Evolutionary conservation across 2,113 vertebrate species (phyloP).

Genomic region (Terrapene triunguis): DNA sequence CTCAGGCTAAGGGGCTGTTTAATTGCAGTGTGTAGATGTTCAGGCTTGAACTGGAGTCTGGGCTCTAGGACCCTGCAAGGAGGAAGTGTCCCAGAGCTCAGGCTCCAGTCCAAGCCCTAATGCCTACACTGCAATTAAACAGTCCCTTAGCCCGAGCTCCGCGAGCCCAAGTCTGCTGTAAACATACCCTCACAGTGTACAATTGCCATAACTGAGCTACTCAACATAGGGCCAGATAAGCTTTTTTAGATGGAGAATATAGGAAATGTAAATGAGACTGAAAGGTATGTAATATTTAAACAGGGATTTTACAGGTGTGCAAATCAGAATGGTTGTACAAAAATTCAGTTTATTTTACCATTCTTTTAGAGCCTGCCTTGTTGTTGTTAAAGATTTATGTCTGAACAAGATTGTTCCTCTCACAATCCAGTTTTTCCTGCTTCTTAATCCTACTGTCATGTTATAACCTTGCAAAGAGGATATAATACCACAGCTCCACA

Average conservation of each 20-base stretch:
- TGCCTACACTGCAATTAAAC: background rate
- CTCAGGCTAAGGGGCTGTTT: too few species aligned
- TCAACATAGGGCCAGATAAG: background rate
- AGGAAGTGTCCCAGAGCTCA: background rate
- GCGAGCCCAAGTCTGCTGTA: background rate
- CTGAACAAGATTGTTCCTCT: conserved; percentile 43
- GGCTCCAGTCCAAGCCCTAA: background rate
- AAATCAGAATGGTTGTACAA: background rate
- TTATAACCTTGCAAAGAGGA: conserved; percentile 70
- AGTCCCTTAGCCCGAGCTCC: background rate
- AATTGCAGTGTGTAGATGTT: too few species aligned
- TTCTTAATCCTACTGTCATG: conserved; percentile 55
- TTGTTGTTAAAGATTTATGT: conserved; percentile 49
- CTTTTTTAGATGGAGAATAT: background rate
- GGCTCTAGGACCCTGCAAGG: background rate
- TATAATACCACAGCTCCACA: conserved; percentile 42
- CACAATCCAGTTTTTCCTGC: conserved; percentile 36
- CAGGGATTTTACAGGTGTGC: conserved; percentile 1
- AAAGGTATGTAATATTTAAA: background rate
- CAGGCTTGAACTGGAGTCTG: background rate
- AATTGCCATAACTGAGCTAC: background rate
- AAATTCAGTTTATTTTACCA: conserved; percentile 49
- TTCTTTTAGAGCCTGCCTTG: conserved; percentile 16
- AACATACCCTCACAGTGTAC: background rate
- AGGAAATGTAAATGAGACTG: background rate